Percentiles rank a stretch among this genome's conserved stretches.
Evolutionary conservation across 2,113 vertebrate species (phyloP).

Genomic region (Centropus unirufus): DNA sequence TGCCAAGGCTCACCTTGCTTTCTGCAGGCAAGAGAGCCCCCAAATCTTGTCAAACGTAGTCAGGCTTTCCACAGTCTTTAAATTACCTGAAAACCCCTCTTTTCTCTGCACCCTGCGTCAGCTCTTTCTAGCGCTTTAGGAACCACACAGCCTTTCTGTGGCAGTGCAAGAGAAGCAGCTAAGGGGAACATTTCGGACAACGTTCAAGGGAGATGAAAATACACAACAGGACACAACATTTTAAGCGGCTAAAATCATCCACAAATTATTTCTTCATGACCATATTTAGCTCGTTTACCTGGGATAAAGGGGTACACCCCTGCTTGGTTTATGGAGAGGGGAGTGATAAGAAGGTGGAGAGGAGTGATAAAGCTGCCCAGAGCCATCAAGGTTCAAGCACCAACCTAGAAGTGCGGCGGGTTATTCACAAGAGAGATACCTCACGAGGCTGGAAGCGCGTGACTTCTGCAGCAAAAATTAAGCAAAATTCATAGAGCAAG

Average conservation of each 20-base stretch:
- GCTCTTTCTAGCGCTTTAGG: background rate
- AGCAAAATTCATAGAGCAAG: background rate
- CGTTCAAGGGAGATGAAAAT: background rate
- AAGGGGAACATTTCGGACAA: background rate
- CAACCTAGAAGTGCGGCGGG: background rate
- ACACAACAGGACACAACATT: accelerated
- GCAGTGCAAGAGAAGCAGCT: background rate
- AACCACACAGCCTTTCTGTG: background rate
- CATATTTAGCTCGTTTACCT: background rate
- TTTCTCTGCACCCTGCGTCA: accelerated
- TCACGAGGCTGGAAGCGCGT: background rate
- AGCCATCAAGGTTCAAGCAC: background rate
- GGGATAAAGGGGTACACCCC: background rate
- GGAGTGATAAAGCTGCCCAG: background rate
- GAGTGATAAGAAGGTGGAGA: background rate
- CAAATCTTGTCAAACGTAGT: accelerated
- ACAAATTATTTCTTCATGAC: background rate
- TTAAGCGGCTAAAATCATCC: background rate
- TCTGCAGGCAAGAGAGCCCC: background rate
- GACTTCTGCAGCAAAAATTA: background rate
- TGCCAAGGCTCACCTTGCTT: background rate
- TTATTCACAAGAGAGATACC: background rate
- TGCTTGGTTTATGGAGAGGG: background rate
- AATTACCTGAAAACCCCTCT: background rate
- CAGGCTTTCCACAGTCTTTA: background rate